Evolutionary conservation across 2,888 invertebrate species (phyloP).

Genomic region (Holacanthella duospinosa): DNA sequence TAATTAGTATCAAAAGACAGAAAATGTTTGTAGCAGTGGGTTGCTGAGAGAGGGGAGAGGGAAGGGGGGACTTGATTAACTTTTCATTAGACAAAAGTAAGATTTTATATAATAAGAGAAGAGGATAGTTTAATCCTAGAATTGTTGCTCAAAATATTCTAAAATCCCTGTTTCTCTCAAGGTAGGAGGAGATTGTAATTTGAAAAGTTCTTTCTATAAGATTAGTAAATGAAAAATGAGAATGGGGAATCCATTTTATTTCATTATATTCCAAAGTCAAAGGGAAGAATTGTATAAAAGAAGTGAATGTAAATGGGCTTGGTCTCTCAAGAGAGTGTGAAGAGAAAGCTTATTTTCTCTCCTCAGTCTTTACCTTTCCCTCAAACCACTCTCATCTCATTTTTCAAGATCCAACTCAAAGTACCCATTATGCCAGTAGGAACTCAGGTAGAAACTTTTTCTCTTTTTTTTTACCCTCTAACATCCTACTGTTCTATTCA

Average conservation of each 20-base stretch:
- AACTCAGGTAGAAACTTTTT: background rate
- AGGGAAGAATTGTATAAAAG: background rate
- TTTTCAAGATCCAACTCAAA: background rate
- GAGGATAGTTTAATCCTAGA: no score
- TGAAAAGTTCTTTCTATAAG: background rate
- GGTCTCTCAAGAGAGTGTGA: background rate
- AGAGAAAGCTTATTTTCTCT: background rate
- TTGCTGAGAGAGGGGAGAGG: no score
- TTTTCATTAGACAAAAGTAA: background rate
- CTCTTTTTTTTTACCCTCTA: no score
- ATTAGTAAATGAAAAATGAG: background rate
- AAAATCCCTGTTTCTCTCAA: no score
- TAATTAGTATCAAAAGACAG: no score
- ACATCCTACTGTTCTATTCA: no score
- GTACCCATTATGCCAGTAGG: background rate
- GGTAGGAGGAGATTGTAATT: no score
- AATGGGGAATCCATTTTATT: background rate
- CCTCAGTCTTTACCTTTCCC: background rate
- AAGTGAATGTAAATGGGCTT: background rate
- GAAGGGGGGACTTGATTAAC: background rate
- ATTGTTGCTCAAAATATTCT: no score
- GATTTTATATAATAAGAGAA: background rate
- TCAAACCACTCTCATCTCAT: background rate
- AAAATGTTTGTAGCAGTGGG: no score
- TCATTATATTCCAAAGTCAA: background rate